Conservation (phyloP, 2,797 vertebrate species). For the Platalea minor region DNA sequence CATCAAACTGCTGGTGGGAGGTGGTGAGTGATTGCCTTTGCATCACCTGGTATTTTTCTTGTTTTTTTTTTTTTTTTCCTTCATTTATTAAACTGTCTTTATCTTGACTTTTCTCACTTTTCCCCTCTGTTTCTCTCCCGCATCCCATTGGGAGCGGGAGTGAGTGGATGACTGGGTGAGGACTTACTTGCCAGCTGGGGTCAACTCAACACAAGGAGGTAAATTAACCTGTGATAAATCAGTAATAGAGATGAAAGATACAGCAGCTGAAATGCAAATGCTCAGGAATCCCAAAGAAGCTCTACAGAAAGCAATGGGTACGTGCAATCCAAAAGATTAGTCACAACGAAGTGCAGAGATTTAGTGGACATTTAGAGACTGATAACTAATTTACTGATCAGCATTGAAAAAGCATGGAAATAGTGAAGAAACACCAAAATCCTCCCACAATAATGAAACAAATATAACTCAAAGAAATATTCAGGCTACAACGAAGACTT, state of each 20-base stretch:
- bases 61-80: background rate
- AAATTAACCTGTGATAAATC: background rate
- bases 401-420: background rate
- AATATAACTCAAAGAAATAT: background rate
- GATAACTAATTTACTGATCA: background rate
- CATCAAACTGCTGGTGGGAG: background rate
- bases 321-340: background rate
- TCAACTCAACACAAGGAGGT: background rate
- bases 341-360: background rate
- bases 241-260: background rate
- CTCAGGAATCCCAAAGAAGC: background rate
- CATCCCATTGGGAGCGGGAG: rapidly evolving
- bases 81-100: background rate
- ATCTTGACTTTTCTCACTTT: background rate
- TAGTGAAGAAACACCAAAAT: background rate
- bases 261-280: background rate
- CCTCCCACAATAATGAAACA: background rate
- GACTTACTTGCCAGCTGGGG: background rate
- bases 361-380: background rate
- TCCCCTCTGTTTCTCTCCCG: background rate
- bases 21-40: background rate
- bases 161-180: background rate
- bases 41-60: background rate
- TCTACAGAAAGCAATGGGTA: background rate
- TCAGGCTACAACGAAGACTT: background rate